A percentile compares a stretch with the other conserved stretches of the same genome.
Conservation (phyloP, 2,113 vertebrate species). For the Lepus europaeus region DNA sequence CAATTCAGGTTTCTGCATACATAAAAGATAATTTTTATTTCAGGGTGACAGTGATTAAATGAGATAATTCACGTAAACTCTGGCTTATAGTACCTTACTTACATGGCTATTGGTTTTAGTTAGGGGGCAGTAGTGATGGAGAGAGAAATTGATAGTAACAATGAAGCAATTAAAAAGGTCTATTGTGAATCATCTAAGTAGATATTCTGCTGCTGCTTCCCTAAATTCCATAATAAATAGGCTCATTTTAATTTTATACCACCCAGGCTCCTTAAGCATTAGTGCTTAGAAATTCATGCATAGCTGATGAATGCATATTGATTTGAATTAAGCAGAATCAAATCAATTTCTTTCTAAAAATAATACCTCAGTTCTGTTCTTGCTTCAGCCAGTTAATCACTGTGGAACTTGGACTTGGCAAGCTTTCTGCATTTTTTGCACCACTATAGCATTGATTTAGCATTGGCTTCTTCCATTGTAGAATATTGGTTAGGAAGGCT, state of each 20-base stretch:
- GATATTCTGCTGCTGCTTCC: not conserved
- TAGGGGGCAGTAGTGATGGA: not conserved
- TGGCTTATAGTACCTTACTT: not conserved
- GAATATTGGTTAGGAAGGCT: not conserved
- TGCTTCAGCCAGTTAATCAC: conserved; percentile 8
- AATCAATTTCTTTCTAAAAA: conserved; percentile 64
- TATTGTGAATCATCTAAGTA: conserved; percentile 2
- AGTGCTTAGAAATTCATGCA: conserved; percentile 28
- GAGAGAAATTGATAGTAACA: conserved; percentile 17
- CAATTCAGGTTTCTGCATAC: not conserved
- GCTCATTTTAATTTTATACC: conserved; percentile 38
- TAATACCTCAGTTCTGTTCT: conserved; percentile 50
- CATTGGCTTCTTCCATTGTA: not conserved
- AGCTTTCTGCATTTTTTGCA: not conserved
- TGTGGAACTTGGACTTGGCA: not conserved
- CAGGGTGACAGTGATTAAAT: not conserved
- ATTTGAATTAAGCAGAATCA: conserved; percentile 69
- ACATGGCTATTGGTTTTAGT: not conserved
- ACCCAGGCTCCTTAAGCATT: conserved; percentile 12
- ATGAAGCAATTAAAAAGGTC: not conserved
- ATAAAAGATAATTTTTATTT: not conserved
- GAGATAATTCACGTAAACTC: not conserved
- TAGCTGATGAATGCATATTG: conserved; percentile 52
- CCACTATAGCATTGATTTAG: not conserved
- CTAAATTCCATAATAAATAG: not conserved